Evolutionary conservation across 2,888 invertebrate genomes (phyloP).

Genomic region (Drosophila picticornis): DNA sequence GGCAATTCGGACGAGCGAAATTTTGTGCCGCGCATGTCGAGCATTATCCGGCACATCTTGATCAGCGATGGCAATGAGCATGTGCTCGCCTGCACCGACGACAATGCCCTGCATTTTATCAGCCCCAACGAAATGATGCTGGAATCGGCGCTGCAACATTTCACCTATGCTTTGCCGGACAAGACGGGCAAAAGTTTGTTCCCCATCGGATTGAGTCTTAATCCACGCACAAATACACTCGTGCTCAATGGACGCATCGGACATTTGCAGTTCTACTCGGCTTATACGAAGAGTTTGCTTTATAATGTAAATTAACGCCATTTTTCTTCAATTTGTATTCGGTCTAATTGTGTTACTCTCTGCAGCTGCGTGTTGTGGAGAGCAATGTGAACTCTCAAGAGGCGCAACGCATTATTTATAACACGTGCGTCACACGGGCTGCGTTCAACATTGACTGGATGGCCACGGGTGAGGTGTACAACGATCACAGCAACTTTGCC

Average conservation of each 20-base stretch:
- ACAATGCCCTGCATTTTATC: slow-evolving; percentile 89
- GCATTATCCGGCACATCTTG: slow-evolving; percentile 88
- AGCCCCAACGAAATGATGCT: slow-evolving; percentile 86
- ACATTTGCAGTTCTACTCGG: slow-evolving; percentile 91
- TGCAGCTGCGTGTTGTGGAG: slow-evolving; percentile 89
- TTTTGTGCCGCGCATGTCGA: slow-evolving; percentile 90
- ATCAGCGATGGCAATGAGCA: slow-evolving; percentile 88
- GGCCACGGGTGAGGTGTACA: slow-evolving; percentile 89
- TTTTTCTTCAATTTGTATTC: not conserved
- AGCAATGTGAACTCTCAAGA: slow-evolving; percentile 90
- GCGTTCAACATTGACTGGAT: slow-evolving; percentile 91
- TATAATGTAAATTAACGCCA: slow-evolving; percentile 88
- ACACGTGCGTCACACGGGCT: slow-evolving; percentile 89
- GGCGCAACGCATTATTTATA: slow-evolving; percentile 87
- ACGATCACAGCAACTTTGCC: slow-evolving; percentile 87
- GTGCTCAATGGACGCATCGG: slow-evolving; percentile 91
- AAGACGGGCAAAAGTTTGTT: slow-evolving; percentile 85
- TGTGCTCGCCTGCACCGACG: slow-evolving; percentile 89
- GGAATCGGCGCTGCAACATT: slow-evolving; percentile 88
- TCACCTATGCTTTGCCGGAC: slow-evolving; percentile 87
- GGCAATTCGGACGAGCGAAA: slow-evolving; percentile 85
- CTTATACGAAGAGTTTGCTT: slow-evolving; percentile 88
- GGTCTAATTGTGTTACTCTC: not conserved
- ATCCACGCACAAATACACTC: slow-evolving; percentile 88
- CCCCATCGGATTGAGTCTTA: slow-evolving; percentile 85